Conservation (phyloP, 2,797 vertebrate genomes). For the Hyperoplus immaculatus region DNA sequence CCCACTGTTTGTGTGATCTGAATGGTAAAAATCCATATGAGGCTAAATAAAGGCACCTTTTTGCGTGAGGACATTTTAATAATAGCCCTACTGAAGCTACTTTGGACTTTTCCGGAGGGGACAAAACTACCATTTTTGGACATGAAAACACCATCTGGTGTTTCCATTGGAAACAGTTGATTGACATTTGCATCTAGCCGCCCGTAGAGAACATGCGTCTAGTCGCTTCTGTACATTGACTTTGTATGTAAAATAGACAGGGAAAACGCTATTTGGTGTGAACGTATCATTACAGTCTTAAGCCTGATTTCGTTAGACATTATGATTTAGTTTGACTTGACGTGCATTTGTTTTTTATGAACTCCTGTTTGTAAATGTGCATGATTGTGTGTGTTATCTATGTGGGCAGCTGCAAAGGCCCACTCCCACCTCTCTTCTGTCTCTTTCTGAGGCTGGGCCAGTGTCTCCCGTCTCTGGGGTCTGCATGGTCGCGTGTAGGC, state of each 20-base stretch:
- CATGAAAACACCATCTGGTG: neutral
- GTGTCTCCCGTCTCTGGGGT: conserved; percentile 33
- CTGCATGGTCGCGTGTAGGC: neutral
- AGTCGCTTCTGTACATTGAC: too few relatives aligned
- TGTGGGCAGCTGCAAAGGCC: conserved; percentile 10
- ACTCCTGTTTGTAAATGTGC: neutral
- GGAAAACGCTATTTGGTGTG: too few relatives aligned
- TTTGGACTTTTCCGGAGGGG: neutral
- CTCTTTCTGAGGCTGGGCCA: conserved; percentile 40
- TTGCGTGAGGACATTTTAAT: neutral
- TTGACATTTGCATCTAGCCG: neutral
- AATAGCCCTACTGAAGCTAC: too few relatives aligned
- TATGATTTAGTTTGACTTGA: too few relatives aligned
- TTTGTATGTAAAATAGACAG: too few relatives aligned
- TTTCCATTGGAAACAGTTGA: neutral
- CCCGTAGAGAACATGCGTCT: too few relatives aligned
- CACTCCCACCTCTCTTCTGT: conserved; percentile 25
- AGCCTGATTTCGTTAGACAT: too few relatives aligned
- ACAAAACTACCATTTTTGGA: neutral
- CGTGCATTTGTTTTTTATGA: too few relatives aligned
- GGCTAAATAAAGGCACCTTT: neutral
- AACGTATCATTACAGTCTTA: too few relatives aligned
- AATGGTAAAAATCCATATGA: conserved; percentile 14
- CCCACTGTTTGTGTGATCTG: neutral
- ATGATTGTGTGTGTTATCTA: conserved; percentile 39